These are phyloP conservation scores for Pseudopodoces humilis DNA, from an alignment of 2,113 vertebrate species.

Conservation along the genomic window DNA sequence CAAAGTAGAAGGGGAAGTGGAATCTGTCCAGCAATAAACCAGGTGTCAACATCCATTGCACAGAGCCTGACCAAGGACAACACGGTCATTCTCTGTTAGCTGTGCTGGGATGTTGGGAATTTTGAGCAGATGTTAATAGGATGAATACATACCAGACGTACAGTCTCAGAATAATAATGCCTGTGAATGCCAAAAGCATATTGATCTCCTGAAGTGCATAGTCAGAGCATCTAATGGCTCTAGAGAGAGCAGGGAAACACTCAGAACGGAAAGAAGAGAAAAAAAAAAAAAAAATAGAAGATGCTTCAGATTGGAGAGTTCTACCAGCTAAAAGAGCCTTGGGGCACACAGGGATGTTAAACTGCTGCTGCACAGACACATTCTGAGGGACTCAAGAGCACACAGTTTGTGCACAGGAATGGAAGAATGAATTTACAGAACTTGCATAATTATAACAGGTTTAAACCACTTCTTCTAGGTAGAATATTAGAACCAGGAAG, in stretches of 20 bases:
- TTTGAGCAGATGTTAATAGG: slow-evolving; percentile 61
- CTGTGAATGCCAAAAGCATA: slow-evolving; percentile 38
- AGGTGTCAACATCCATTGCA: neutral
- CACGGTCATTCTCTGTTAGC: neutral
- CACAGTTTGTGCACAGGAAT: neutral
- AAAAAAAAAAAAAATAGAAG: neutral
- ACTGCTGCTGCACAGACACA: neutral
- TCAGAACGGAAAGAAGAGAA: neutral
- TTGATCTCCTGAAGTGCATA: slow-evolving; percentile 34
- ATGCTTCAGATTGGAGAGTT: neutral
- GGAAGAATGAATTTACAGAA: neutral
- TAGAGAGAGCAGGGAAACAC: neutral
- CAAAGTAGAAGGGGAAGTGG: neutral
- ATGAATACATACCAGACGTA: neutral
- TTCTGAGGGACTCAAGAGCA: neutral
- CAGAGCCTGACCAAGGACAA: slow-evolving; percentile 48
- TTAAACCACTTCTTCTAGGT: neutral
- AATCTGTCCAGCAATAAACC: neutral
- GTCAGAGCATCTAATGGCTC: slow-evolving; percentile 26
- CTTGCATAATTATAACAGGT: neutral
- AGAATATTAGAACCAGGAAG: neutral
- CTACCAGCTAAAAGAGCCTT: neutral
- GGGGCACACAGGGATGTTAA: neutral
- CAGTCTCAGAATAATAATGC: slow-evolving; percentile 55
- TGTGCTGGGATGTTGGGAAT: slow-evolving; percentile 30